phyloP scores from a whole-genome alignment of 2,797 vertebrate genomes.

The Phrynocephalus guinanensis region DNA sequence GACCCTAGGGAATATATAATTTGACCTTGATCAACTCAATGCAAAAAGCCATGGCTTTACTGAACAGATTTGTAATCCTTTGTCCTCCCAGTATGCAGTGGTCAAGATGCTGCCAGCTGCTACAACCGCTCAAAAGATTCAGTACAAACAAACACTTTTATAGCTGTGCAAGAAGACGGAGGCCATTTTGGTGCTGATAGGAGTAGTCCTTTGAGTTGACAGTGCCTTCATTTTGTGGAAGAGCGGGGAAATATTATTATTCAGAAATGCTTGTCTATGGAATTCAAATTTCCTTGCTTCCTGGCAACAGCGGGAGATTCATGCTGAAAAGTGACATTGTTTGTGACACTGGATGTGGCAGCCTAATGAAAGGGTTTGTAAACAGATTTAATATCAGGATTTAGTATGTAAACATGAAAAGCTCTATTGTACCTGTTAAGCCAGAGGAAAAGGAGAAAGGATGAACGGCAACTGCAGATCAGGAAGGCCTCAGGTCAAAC shows the following conservation, averaged over 20 bases:
- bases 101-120: conserved; percentile 30
- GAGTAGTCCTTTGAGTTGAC: conserved; percentile 2
- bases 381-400: conserved; percentile 43
- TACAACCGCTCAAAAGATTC: neutral
- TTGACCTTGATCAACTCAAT: conserved; percentile 27
- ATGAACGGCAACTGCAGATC: neutral
- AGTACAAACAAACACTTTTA: neutral
- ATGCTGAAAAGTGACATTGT: conserved; percentile 46
- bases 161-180: neutral
- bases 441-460: neutral
- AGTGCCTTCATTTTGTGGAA: neutral
- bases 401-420: conserved; percentile 38
- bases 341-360: conserved; percentile 26
- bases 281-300: conserved; percentile 13
- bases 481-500: neutral
- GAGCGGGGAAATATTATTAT: conserved; percentile 1
- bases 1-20: neutral
- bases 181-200: neutral
- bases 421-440: conserved; percentile 25
- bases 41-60: conserved; percentile 1
- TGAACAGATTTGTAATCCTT: conserved; percentile 20
- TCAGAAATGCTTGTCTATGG: conserved; percentile 30
- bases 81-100: neutral
- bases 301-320: conserved; percentile 10
- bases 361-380: conserved; percentile 39